Percentiles rank a stretch among this genome's conserved stretches.
phyloP scores from a whole-genome alignment of 2,888 invertebrate genomes.

The Drosophila anomalipes region DNA sequence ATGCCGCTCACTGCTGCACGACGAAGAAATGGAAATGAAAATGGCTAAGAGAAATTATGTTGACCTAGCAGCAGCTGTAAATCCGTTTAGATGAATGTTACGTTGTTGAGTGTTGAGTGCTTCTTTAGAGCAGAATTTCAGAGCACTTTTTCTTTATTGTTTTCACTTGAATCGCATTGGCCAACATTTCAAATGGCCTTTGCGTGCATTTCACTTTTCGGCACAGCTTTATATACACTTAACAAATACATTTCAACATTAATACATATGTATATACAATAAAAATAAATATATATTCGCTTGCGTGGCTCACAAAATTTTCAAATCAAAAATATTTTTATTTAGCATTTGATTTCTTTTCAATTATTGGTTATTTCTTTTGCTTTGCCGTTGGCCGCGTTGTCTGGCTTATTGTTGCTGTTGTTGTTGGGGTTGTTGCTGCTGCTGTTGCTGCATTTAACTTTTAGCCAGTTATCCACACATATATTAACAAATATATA shows the following conservation, averaged over 20 bases:
- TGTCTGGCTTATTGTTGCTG: conserved; percentile 19
- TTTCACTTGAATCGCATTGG: conserved; percentile 34
- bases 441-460: conserved; percentile 64
- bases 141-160: conserved; percentile 21
- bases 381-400: conserved; percentile 48
- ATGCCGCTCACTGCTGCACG: conserved; percentile 33
- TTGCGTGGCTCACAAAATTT: conserved; percentile 70
- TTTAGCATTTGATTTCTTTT: conserved; percentile 73
- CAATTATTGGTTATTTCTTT: conserved; percentile 57
- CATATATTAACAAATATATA: conserved; percentile 14
- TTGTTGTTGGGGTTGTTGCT: conserved; percentile 19
- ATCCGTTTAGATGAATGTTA: conserved; percentile 44
- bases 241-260: not conserved
- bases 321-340: conserved; percentile 36
- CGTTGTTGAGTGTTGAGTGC: not conserved
- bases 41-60: conserved; percentile 52
- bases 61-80: conserved; percentile 38
- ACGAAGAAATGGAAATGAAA: conserved; percentile 57
- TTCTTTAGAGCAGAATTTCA: conserved; percentile 12
- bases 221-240: conserved; percentile 1
- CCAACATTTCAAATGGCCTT: conserved; percentile 8
- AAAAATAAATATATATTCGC: conserved; percentile 34
- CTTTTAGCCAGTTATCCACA: conserved; percentile 63
- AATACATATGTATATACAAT: not conserved
- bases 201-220: conserved; percentile 43